Evolutionary conservation across 2,797 vertebrate species (phyloP).

Genomic region (Xyrichtys novacula): DNA sequence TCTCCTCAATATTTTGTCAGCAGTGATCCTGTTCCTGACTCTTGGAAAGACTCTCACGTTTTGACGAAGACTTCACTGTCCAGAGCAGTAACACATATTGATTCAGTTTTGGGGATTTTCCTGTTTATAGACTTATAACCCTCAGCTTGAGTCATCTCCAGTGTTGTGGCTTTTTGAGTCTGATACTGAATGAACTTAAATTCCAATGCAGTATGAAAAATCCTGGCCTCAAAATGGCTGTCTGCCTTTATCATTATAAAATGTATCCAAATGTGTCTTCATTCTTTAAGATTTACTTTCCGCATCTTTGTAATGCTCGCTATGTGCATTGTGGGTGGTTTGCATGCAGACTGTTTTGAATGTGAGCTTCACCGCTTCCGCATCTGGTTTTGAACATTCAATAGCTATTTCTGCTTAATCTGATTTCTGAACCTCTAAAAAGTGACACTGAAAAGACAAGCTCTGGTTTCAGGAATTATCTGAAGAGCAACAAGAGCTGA

Average conservation of each 20-base stretch:
- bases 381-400: slow-evolving; percentile 39
- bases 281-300: slow-evolving; percentile 1
- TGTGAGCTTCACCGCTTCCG: slow-evolving; percentile 13
- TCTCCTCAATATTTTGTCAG: slow-evolving; percentile 21
- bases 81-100: slow-evolving; percentile 14
- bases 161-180: slow-evolving; percentile 1
- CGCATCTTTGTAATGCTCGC: background rate
- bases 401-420: slow-evolving; percentile 28
- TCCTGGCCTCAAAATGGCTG: background rate
- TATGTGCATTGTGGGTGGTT: slow-evolving; percentile 33
- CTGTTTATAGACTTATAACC: background rate
- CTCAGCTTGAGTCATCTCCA: slow-evolving; percentile 1
- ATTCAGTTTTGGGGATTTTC: slow-evolving; percentile 4
- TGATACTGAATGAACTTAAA: background rate
- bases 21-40: slow-evolving; percentile 24
- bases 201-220: background rate
- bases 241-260: slow-evolving; percentile 5
- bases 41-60: slow-evolving; percentile 21
- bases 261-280: background rate
- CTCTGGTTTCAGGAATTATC: slow-evolving; percentile 41
- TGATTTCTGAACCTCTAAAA: slow-evolving; percentile 14
- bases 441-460: slow-evolving; percentile 27
- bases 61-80: slow-evolving; percentile 1
- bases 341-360: slow-evolving; percentile 40
- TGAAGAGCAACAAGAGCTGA: slow-evolving; percentile 32